phyloP scores from a whole-genome alignment of 2,113 vertebrate genomes.

The Fregata magnificens region DNA sequence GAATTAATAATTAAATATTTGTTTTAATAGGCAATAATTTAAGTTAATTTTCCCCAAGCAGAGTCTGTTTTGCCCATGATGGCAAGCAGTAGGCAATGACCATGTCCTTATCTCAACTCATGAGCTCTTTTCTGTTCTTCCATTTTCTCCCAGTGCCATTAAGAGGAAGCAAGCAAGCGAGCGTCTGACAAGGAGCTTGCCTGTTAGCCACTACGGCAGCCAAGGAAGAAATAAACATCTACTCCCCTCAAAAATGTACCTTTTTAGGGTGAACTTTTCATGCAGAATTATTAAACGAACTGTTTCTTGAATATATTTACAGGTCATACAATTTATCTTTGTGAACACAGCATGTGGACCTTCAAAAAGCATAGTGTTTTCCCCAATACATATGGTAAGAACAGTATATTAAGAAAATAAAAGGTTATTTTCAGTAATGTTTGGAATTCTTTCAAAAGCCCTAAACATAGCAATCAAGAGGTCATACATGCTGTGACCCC shows the following conservation, averaged over 20 bases:
- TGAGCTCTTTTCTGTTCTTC: neutral
- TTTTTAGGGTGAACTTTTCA: neutral
- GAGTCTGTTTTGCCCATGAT: neutral
- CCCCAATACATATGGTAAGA: neutral
- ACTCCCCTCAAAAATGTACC: neutral
- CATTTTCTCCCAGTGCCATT: neutral
- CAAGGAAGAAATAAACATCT: neutral
- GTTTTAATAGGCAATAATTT: neutral
- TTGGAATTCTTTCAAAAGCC: neutral
- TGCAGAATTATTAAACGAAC: neutral
- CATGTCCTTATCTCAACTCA: neutral
- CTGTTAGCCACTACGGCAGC: neutral
- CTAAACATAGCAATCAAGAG: neutral
- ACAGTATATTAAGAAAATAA: neutral
- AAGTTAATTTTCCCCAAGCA: neutral
- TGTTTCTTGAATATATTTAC: neutral
- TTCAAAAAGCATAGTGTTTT: neutral
- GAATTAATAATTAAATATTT: neutral
- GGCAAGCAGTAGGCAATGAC: neutral
- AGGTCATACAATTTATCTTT: neutral
- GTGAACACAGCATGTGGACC: fast-evolving
- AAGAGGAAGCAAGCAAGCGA: neutral
- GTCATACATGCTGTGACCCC: neutral
- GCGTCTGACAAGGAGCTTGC: neutral
- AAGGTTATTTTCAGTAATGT: neutral